phyloP scores from a whole-genome alignment of 1,140 invertebrate genomes.

The Pogonognathellus flavescens region DNA sequence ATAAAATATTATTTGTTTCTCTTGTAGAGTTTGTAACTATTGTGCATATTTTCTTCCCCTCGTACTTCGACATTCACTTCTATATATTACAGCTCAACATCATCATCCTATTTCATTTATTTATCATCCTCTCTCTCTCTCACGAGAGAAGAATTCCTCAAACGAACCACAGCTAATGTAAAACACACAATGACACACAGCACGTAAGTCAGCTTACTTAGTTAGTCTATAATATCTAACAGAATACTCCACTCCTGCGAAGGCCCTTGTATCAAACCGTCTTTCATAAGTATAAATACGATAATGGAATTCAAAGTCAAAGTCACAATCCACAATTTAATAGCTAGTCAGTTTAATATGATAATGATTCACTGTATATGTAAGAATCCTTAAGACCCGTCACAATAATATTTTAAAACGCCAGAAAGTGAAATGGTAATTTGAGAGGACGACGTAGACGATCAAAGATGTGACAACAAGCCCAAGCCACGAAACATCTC shows the following conservation, averaged over 20 bases:
- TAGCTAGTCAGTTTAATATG: too few species aligned
- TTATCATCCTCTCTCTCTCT: slow-evolving; percentile 11
- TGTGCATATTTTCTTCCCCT: neutral
- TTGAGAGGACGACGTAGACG: too few species aligned
- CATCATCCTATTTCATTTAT: slow-evolving; percentile 18
- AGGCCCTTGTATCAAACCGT: too few species aligned
- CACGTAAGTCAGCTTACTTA: neutral
- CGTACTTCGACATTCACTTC: neutral
- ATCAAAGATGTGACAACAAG: too few species aligned
- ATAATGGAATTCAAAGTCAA: too few species aligned
- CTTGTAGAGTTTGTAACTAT: neutral
- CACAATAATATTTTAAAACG: too few species aligned
- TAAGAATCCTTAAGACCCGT: too few species aligned
- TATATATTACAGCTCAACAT: neutral
- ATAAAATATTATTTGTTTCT: slow-evolving; percentile 6
- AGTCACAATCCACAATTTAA: too few species aligned
- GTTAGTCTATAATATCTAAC: neutral
- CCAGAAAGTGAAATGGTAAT: too few species aligned
- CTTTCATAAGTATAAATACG: too few species aligned
- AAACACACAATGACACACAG: neutral
- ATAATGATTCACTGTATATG: too few species aligned
- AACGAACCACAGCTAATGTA: slow-evolving; percentile 33
- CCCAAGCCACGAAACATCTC: neutral
- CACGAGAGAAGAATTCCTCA: slow-evolving; percentile 12
- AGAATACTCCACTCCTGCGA: too few species aligned